Evolutionary conservation across 2,888 invertebrate genomes (phyloP).

Genomic region (Cephus nigrinus): DNA sequence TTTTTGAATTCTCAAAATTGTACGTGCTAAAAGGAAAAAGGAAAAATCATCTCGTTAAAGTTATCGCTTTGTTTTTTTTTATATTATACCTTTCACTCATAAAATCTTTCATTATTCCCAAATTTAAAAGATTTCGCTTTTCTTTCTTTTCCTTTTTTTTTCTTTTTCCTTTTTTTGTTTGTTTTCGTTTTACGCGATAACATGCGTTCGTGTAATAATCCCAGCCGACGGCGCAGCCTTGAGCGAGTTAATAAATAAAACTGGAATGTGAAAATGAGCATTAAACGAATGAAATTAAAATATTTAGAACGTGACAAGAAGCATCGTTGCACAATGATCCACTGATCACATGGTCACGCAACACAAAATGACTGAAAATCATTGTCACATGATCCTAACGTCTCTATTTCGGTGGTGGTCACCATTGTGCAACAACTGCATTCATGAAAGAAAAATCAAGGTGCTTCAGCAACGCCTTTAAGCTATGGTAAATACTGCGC

Average conservation of each 20-base stretch:
- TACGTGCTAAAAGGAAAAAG: conserved; percentile 32
- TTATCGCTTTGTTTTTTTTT: not conserved
- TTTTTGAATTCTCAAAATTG: conserved; percentile 37
- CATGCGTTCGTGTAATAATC: conserved; percentile 21
- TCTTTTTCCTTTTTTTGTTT: conserved; percentile 35
- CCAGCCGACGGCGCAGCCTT: conserved; percentile 48
- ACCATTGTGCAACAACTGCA: not conserved
- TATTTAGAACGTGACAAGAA: not conserved
- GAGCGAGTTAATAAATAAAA: conserved; percentile 16
- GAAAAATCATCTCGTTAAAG: not conserved
- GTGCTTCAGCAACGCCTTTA: not conserved
- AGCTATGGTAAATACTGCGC: not conserved
- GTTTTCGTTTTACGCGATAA: conserved; percentile 15
- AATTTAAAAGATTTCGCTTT: not conserved
- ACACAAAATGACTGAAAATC: not conserved
- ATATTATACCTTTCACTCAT: not conserved
- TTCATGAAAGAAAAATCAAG: not conserved
- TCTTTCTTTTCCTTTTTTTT: conserved; percentile 37
- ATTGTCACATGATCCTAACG: not conserved
- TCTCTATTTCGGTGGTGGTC: not conserved
- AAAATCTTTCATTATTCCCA: not conserved
- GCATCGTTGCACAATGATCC: not conserved
- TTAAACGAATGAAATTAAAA: conserved; percentile 20
- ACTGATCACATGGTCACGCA: not conserved
- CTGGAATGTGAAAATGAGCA: conserved; percentile 9